A percentile compares a stretch with the other conserved stretches of the same genome.
Conservation (phyloP, 2,113 vertebrate species). For the Odocoileus virginianus region DNA sequence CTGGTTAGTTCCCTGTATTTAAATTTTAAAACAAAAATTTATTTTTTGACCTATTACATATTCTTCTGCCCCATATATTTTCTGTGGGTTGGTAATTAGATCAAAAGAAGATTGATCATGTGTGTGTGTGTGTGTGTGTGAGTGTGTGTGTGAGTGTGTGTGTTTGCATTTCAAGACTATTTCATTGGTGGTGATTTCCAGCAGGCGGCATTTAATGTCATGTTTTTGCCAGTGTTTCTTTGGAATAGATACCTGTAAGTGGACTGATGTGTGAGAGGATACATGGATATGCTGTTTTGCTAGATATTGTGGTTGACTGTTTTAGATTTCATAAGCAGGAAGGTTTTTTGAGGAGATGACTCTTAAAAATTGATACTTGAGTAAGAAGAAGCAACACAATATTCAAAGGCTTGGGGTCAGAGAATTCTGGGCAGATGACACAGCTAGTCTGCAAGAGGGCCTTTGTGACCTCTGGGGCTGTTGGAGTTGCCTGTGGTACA, state of each 20-base stretch:
- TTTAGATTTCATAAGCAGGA: not conserved
- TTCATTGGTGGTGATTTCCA: not conserved
- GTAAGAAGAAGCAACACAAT: not conserved
- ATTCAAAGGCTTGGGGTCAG: not conserved
- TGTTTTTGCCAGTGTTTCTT: not conserved
- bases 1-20: not conserved
- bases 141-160: not conserved
- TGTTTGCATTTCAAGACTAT: not conserved
- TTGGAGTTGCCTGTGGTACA: not conserved
- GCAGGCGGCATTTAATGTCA: not conserved
- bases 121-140: too few relatives aligned
- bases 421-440: not conserved
- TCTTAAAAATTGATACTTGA: not conserved
- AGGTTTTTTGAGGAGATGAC: not conserved
- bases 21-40: not conserved
- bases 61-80: not conserved
- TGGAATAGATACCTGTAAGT: not conserved
- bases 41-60: not conserved
- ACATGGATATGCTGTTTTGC: not conserved
- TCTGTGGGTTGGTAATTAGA: not conserved
- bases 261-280: not conserved
- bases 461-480: accelerated
- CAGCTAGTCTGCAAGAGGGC: not conserved
- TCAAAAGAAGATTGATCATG: not conserved
- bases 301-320: not conserved